Percentiles rank a stretch among this genome's conserved stretches.
Evolutionary conservation across 1,140 invertebrate species (phyloP).

Genomic region (Musca domestica): DNA sequence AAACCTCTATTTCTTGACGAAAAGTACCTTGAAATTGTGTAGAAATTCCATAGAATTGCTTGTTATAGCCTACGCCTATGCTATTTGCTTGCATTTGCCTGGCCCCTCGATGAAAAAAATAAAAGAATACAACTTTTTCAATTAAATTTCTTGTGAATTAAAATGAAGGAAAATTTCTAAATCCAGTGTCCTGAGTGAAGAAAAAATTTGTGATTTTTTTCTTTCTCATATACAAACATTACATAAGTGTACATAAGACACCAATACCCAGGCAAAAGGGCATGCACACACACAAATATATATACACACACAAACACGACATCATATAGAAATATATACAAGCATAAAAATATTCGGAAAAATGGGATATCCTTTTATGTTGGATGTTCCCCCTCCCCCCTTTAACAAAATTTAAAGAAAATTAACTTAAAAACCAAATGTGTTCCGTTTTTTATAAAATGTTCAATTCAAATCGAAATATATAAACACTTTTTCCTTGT

Average conservation of each 20-base stretch:
- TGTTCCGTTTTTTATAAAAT: too few relatives aligned
- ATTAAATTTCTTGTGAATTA: too few relatives aligned
- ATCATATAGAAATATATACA: not conserved
- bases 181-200: too few relatives aligned
- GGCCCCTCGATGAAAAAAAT: not conserved
- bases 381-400: too few relatives aligned
- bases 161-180: too few relatives aligned
- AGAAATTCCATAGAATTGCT: not conserved
- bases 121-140: not conserved
- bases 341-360: too few relatives aligned
- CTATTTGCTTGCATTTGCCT: not conserved
- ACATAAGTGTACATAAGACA: constrained; percentile 20
- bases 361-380: too few relatives aligned
- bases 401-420: too few relatives aligned
- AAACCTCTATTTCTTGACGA: not conserved
- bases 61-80: not conserved
- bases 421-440: too few relatives aligned
- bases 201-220: constrained; percentile 11
- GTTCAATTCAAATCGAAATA: too few relatives aligned
- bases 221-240: constrained; percentile 11
- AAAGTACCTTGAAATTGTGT: not conserved
- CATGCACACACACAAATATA: not conserved
- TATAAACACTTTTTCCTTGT: too few relatives aligned
- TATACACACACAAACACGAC: not conserved
- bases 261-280: not conserved